Evolutionary conservation across 92 coral and sea anemone species (phyloP), one percentile per base, ranked within the genome.

Genomic region (Epizoanthus rinbou): DNA sequence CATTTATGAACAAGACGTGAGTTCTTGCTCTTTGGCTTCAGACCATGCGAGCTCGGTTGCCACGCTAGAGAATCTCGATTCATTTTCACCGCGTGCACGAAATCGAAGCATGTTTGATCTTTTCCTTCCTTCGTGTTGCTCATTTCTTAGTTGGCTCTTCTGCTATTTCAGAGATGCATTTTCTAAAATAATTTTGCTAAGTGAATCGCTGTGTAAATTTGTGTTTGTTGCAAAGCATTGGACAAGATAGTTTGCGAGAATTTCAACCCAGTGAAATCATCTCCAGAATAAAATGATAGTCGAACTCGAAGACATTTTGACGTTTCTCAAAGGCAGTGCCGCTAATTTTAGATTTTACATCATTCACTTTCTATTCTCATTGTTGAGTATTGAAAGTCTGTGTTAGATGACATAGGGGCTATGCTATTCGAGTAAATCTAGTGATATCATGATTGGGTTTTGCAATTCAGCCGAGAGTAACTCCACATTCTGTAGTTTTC

Each of bases 261-360:
- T 31, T 33, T n/a, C 14, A 53, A 58, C 62, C 21, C 50, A 59
- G 22, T 0, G 28, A 33, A 58, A 78, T 18, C 70, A 31, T 37
- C 52, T 19, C n/a, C 22, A 13, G 21, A 24, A 67, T 67, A 41
- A 33, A 67, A 33, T 67, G 73, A 67, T 60, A 60, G 63, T 78
- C 71, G 31, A 28, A 28, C 31, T 28, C 31, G 82, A 62, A 78
- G 71, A 78, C 58, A 69, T 41, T 33, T 76, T 62, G 70, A 78
- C 66, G 54, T 59, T 78, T 57, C 53, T 62, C 39, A 50, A 50
- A 50, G 54, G 54, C 54, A 50, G 18, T 78, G 71, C 60, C 65
- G 82, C 82, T 78, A 78, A 78, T 60, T 60, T 62, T 78, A 78
- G 82, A 69, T 37, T 78, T 78, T 78, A 59, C 71, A 78, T 78